Evolutionary conservation across 2,797 vertebrate species (phyloP), one percentile per base, ranked within the genome.

Genomic region (Gallirallus australis): DNA sequence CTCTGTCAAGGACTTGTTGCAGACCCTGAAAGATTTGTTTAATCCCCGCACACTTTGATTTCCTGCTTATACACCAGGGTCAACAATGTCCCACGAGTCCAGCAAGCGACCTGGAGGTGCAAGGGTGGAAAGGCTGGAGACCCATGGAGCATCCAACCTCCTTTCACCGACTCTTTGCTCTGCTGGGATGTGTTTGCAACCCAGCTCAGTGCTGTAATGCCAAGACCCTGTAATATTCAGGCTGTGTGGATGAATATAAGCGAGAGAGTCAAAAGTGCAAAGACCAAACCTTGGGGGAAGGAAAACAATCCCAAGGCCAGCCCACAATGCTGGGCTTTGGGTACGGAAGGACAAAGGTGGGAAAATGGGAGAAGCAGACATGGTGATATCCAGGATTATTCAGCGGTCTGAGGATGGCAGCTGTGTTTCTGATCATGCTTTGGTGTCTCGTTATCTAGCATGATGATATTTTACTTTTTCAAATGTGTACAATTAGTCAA

Each of bases 241-340:
- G 18, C 17, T 14, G 48, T 28, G 21, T 0, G 0, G 48, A 33
- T 25, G 20, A 61, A 28, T 39, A 71, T 21, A 19, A 64, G 15
- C 19, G 18, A 57, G 21, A 78, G 17, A 78, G 19, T 11, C 59
- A 20, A 14, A 93, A 80, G 19, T 7, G n/a, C 30, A 63, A 90
- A 21, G 52, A 69, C 24, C 30, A 69, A 84, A 84, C 10, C 9
- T 1, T 15, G 18, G 21, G 18, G 6, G 27, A 47, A 85, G 79
- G 37, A 83, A 94, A 72, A 84, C 0, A 2, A 92, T 61, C 11
- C 21, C 39, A 81, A 81, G 20, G 9, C 21, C 66, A 54, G 59
- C 5, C 18, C 59, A 65, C 6, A 23, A 3, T 9, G 35, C 27
- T 39, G 25, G 37, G 15, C 28, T 79, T 54, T 39, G 12, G 12